phyloP scores from a whole-genome alignment of 2,888 invertebrate species.

The Cephus spinipes region DNA sequence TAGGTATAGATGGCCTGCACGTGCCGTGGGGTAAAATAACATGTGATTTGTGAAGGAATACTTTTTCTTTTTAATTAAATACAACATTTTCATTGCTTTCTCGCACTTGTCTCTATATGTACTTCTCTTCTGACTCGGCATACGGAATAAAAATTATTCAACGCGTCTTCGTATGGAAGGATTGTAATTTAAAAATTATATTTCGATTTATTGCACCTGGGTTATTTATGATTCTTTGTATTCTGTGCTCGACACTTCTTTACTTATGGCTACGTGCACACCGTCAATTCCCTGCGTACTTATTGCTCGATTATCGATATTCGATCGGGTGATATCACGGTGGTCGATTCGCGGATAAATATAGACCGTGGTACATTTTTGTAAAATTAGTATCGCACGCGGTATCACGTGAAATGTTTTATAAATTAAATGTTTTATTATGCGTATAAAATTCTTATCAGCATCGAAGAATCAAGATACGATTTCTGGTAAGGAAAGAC shows the following conservation, averaged over 20 bases:
- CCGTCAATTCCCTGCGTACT: neutral
- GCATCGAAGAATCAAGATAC: neutral
- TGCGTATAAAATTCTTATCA: neutral
- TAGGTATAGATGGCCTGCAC: neutral
- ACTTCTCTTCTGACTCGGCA: neutral
- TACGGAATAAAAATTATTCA: neutral
- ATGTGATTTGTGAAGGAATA: neutral
- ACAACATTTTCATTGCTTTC: neutral
- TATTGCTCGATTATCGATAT: neutral
- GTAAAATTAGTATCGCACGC: neutral
- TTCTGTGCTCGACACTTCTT: neutral
- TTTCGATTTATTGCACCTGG: neutral
- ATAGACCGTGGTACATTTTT: neutral
- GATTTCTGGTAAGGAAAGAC: neutral
- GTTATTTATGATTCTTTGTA: neutral
- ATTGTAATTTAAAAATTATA: neutral
- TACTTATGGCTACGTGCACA: neutral
- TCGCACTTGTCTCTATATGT: neutral
- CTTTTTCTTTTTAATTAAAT: neutral
- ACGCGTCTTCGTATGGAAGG: neutral
- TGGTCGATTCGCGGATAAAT: neutral
- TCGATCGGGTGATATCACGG: neutral
- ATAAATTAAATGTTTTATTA: neutral
- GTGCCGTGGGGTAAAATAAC: neutral
- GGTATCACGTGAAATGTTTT: neutral